These are phyloP conservation scores for Eumacrocentrus americanus DNA, from an alignment of 2,888 invertebrate species.

Conservation along the genomic window DNA sequence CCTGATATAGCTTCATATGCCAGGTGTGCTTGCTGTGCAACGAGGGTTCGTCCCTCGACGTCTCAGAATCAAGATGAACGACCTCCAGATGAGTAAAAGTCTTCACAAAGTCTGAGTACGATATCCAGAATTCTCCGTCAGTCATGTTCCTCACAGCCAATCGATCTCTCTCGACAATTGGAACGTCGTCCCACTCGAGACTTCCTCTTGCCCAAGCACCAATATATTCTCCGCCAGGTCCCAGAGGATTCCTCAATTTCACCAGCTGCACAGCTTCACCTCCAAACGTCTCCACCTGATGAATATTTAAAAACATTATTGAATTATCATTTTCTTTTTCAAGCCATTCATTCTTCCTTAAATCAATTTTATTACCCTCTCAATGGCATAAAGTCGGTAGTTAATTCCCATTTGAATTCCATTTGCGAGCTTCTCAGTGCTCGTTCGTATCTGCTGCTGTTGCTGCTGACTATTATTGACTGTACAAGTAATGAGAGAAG, in stretches of 20 bases:
- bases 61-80: conserved; percentile 86
- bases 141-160: conserved; percentile 70
- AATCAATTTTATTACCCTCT: conserved; percentile 65
- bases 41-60: conserved; percentile 82
- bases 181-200: conserved; percentile 78
- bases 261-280: conserved; percentile 76
- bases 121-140: conserved; percentile 83
- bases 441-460: conserved; percentile 63
- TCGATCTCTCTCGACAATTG: conserved; percentile 75
- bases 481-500: conserved; percentile 83
- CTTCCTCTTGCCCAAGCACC: conserved; percentile 75
- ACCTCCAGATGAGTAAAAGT: conserved; percentile 84
- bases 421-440: conserved; percentile 71
- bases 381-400: conserved; percentile 76
- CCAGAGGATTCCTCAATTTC: conserved; percentile 73
- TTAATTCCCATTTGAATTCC: conserved; percentile 80
- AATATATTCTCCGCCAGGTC: conserved; percentile 69
- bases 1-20: conserved; percentile 87
- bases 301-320: neutral
- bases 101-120: conserved; percentile 80
- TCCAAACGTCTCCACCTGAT: conserved; percentile 72
- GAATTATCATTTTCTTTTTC: too few relatives aligned
- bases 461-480: conserved; percentile 63
- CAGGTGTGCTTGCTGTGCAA: conserved; percentile 80
- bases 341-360: neutral